Evolutionary conservation across 2,113 vertebrate genomes (phyloP), one percentile per base, ranked within the genome.

Genomic region (Lota lota): DNA sequence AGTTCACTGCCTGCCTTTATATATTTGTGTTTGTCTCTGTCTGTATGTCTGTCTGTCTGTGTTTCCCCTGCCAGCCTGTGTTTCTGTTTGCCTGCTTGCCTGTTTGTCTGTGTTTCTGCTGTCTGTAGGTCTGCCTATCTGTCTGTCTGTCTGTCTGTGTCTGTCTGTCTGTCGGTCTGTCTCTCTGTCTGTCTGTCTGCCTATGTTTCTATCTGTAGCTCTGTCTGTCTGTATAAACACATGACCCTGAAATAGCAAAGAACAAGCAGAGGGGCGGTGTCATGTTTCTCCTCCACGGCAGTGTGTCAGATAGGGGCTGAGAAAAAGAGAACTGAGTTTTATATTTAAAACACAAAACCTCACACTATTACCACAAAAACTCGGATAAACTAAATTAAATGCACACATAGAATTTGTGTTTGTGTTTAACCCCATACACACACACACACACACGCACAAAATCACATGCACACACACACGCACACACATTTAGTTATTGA

Each of bases 211-310:
- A 28, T 67, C 28, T 40, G 24, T 58, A 67, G 60, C 18, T 60
- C 66, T 8, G 36, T 75, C 70, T 66, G 40, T 61, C 3, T 57
- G 6, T 57, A 22, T 64, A 14, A 60, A 77, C 72, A 77, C 73
- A 74, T 57, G 67, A 66, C 70, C 57, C 74, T 70, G 63, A 77
- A 83, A 83, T 59, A 75, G 67, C 78, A 61, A 70, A 66, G 21
- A 58, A 15, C 70, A 80, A 83, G 68, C 59, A 75, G 64, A 50
- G 22, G 63, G 72, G 78, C 51, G 17, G 56, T 36, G 8, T 82
- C 62, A 58, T 1, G 21, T 77, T 79, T 66, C 66, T 75, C 69
- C 61, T 59, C 59, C 10, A 28, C 11, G 19, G 40, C 36, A 63
- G 50, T 59, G 28, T 33, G 28, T 33, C 28, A 66, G 19, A 54